Evolutionary conservation across 2,113 vertebrate genomes (phyloP).

Genomic region (Centrocercus urophasianus): DNA sequence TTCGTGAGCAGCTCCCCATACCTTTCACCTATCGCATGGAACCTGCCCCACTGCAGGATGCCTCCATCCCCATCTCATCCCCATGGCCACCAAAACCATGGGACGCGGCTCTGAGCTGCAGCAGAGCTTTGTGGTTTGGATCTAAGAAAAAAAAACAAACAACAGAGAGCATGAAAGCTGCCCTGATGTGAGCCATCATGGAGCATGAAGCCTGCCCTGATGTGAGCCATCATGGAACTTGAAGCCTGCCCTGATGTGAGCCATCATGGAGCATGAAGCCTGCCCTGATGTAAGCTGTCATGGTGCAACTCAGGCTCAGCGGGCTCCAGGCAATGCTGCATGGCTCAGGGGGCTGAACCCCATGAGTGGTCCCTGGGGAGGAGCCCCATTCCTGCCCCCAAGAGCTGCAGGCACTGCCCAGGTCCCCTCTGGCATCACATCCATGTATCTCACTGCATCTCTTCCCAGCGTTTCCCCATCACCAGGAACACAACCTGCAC

Average conservation of each 20-base stretch:
- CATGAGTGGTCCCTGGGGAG: background rate
- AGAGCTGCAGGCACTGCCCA: background rate
- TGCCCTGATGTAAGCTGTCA: background rate
- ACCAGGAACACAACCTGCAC: background rate
- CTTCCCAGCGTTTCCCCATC: too few relatives aligned
- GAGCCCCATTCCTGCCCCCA: background rate
- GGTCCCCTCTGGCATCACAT: background rate
- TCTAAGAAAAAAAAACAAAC: background rate
- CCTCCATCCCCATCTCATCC: background rate
- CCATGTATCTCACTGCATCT: background rate
- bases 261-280: too few relatives aligned
- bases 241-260: background rate
- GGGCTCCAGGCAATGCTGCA: accelerated
- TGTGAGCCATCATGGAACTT: background rate
- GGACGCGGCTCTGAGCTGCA: background rate
- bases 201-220: too few relatives aligned
- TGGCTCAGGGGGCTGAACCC: background rate
- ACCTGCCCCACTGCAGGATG: background rate
- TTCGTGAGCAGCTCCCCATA: background rate
- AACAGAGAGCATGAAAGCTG: background rate
- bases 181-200: background rate
- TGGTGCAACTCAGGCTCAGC: background rate
- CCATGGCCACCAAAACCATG: background rate
- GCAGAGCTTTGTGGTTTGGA: background rate
- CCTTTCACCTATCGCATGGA: background rate